Percentiles rank a stretch among this genome's conserved stretches.
These are phyloP conservation scores for Hetaerina americana DNA, from an alignment of 1,140 invertebrate genomes.

Conservation along the genomic window DNA sequence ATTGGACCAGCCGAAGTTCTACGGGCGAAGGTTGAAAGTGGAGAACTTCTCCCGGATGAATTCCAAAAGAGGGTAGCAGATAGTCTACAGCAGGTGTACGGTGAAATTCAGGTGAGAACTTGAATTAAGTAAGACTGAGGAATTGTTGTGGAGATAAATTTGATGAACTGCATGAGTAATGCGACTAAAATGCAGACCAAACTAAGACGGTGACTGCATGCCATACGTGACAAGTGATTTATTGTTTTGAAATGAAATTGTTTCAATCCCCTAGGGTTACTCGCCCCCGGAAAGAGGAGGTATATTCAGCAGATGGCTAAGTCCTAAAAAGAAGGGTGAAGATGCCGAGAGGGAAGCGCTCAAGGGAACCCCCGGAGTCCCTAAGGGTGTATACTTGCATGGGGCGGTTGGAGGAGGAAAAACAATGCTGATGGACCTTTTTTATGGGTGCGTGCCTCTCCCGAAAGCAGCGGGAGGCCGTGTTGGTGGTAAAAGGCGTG, in stretches of 20 bases:
- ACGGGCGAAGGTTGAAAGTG: conserved; percentile 41
- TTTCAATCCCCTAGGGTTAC: conserved; percentile 5
- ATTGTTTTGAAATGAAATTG: too few relatives aligned
- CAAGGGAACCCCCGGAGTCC: conserved; percentile 35
- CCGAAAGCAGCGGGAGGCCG: conserved; percentile 15
- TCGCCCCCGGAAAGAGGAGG: conserved; percentile 40
- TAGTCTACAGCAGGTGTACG: conserved; percentile 53
- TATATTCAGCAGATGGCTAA: conserved; percentile 31
- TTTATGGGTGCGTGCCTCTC: conserved; percentile 53
- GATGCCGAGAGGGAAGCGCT: conserved; percentile 26
- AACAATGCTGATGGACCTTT: conserved; percentile 98
- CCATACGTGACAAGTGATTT: too few relatives aligned
- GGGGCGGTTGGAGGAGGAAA: conserved; percentile 88
- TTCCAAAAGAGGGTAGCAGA: conserved; percentile 55
- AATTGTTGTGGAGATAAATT: too few relatives aligned
- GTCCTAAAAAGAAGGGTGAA: conserved; percentile 17
- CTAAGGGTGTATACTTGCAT: conserved; percentile 69
- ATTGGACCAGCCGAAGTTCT: conserved; percentile 33
- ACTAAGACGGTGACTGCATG: too few relatives aligned
- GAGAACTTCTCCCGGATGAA: conserved; percentile 48
- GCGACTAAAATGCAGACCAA: too few relatives aligned
- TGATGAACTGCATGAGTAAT: too few relatives aligned
- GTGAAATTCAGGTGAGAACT: conserved; percentile 36
- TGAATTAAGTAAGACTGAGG: too few relatives aligned
- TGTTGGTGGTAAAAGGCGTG: conserved; percentile 58